Percentiles rank a stretch among this genome's conserved stretches.
Conservation (phyloP, 2,888 invertebrate species). For the Gibbula magus region DNA sequence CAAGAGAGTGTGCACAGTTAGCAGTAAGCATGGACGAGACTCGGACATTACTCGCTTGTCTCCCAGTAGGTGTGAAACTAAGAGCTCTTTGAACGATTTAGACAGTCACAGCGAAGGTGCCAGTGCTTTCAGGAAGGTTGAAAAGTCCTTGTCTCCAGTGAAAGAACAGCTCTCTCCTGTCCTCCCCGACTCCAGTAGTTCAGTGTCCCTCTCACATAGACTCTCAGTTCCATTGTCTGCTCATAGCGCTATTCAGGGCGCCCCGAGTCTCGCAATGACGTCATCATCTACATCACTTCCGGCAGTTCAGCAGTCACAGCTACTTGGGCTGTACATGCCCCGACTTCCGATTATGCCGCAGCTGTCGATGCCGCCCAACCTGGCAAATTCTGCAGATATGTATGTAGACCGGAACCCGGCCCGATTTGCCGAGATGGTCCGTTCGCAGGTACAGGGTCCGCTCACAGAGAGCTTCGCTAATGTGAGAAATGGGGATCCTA, state of each 20-base stretch:
- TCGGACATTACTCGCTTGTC: background rate
- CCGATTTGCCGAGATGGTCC: conserved; percentile 17
- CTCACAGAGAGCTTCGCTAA: conserved; percentile 50
- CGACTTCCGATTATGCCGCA: conserved; percentile 38
- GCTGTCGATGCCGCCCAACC: conserved; percentile 11
- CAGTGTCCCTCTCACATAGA: conserved; percentile 18
- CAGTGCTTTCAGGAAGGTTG: conserved; percentile 71
- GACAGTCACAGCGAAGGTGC: background rate
- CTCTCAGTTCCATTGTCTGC: conserved; percentile 13
- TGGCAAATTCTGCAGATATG: conserved; percentile 18
- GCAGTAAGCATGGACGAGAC: background rate
- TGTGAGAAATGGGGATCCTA: conserved; percentile 36
- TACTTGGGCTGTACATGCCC: conserved; percentile 45
- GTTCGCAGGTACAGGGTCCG: conserved; percentile 31
- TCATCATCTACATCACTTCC: conserved; percentile 18
- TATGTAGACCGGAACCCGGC: conserved; percentile 34
- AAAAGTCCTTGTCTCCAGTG: conserved; percentile 38
- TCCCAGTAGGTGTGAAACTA: background rate
- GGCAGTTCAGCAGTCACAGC: background rate
- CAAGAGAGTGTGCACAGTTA: background rate
- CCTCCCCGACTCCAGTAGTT: conserved; percentile 28
- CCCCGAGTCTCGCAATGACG: background rate
- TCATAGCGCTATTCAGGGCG: background rate
- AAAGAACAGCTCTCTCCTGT: conserved; percentile 28
- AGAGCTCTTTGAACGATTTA: background rate